Conservation (phyloP, 2,113 vertebrate genomes). For the Gasterosteus nipponicus region DNA sequence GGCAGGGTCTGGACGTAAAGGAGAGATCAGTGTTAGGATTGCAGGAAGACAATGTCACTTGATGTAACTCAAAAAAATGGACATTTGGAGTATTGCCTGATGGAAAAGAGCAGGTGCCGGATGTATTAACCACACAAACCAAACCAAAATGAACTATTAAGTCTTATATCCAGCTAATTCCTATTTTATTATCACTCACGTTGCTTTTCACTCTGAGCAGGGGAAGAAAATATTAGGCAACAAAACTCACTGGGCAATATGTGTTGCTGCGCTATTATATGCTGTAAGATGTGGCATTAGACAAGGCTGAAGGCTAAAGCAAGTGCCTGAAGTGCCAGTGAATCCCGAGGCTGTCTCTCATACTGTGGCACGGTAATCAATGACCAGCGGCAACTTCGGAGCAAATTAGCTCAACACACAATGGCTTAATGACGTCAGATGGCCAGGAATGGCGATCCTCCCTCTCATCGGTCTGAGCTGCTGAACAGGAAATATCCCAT, state of each 20-base stretch:
- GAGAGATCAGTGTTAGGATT: background rate
- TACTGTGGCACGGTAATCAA: constrained; percentile 66
- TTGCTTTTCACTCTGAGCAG: too few species aligned
- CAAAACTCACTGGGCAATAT: background rate
- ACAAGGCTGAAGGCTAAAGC: background rate
- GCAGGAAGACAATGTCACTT: background rate
- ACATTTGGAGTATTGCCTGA: background rate
- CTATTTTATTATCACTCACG: background rate
- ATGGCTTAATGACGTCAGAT: constrained; percentile 31
- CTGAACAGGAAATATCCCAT: constrained; percentile 50
- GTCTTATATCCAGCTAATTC: background rate
- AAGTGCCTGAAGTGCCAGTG: constrained; percentile 49
- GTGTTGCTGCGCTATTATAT: background rate
- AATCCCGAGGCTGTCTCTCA: constrained; percentile 40
- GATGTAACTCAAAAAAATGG: background rate
- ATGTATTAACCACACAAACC: background rate
- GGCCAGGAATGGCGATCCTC: constrained; percentile 16
- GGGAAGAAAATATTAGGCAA: background rate
- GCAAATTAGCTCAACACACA: constrained; percentile 57
- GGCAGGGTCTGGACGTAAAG: constrained; percentile 87
- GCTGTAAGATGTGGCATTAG: background rate
- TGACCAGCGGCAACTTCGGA: constrained; percentile 63
- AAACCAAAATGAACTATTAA: background rate
- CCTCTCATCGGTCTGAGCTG: constrained; percentile 28
- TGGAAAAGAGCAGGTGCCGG: background rate